Base-by-base conservation (phyloP, 2,888 invertebrate species). In the Xestia sexstrigata region DNA sequence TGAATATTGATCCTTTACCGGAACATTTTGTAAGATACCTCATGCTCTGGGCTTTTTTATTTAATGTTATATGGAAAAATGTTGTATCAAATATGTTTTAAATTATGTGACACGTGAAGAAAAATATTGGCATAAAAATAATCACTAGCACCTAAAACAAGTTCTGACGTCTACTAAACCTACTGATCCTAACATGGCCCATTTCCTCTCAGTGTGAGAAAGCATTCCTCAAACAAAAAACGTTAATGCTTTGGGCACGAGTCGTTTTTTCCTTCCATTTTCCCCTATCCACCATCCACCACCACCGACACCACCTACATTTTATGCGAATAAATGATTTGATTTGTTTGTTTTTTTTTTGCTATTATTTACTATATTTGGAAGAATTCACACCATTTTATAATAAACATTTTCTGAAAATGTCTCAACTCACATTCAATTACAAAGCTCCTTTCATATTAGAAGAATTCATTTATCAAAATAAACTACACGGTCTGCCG, bases 391-490 rank as follows among this genome's bases (percentile, higher is more conserved):
- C 23, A 23, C 23, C 17, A 42, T 74, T 42, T 23, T n/a, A 9
- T 42, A 20, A 74, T 17, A 13, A 23, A 23, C 8, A 42, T 55
- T 73, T 55, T 30, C 26, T 35, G 20, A 39, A 71, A 58, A 55
- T 30, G 2, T 76, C 17, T 30, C 9, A 76, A 39, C 11, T 26
- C 45, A 58, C 47, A 39, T 55, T 1, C 15, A 70, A 47, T 78
- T 47, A 74, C 55, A 76, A 23, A 66, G 82, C 47, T 30, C 47
- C 30, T 42, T 47, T 58, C 15, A 58, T 15, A 26, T 82, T 15
- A 26, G 15, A 66, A 60, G 11, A 23, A 26, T 82, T 52, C 49
- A 82, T 79, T 82, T 60, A 79, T 79, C 65, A 76, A 76, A 49
- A 35, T 6, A 15, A 11, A 52, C 15, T 66, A 58, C 39, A 58